Evolutionary conservation across 2,888 invertebrate species (phyloP).

Genomic region (Phyto melanocephala): DNA sequence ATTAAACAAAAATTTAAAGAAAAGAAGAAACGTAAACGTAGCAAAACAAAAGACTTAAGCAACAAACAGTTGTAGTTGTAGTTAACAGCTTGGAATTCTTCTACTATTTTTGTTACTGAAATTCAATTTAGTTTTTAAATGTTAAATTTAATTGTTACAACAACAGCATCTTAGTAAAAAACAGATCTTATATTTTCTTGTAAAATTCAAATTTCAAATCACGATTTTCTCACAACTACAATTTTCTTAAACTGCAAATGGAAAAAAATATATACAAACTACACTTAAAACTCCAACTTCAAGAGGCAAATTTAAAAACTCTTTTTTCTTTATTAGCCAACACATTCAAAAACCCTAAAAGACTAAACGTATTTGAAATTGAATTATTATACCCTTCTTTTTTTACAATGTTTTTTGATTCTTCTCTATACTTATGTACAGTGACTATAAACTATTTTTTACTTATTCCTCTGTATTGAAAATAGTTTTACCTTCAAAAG

Average conservation of each 20-base stretch:
- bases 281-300: slow-evolving; percentile 10
- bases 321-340: not conserved
- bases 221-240: slow-evolving; percentile 63
- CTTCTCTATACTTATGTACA: too few species aligned
- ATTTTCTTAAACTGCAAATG: not conserved
- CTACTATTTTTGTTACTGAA: not conserved
- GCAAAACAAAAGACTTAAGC: slow-evolving; percentile 59
- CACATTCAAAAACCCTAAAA: not conserved
- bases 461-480: slow-evolving; percentile 2
- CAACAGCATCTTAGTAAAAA: not conserved
- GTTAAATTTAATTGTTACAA: slow-evolving; percentile 63
- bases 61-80: slow-evolving; percentile 33
- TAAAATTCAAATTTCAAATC: slow-evolving; percentile 58
- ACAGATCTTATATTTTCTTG: slow-evolving; percentile 51
- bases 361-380: slow-evolving; percentile 7
- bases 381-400: too few species aligned
- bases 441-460: not conserved
- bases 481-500: slow-evolving; percentile 52
- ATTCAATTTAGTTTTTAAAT: slow-evolving; percentile 52
- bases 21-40: not conserved
- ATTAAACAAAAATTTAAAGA: not conserved
- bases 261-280: not conserved
- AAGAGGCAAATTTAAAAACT: not conserved
- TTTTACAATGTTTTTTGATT: too few species aligned
- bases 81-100: not conserved